Evolutionary conservation across 2,888 invertebrate species (phyloP), one percentile per base, ranked within the genome.

Genomic region (Macropis europaea): DNA sequence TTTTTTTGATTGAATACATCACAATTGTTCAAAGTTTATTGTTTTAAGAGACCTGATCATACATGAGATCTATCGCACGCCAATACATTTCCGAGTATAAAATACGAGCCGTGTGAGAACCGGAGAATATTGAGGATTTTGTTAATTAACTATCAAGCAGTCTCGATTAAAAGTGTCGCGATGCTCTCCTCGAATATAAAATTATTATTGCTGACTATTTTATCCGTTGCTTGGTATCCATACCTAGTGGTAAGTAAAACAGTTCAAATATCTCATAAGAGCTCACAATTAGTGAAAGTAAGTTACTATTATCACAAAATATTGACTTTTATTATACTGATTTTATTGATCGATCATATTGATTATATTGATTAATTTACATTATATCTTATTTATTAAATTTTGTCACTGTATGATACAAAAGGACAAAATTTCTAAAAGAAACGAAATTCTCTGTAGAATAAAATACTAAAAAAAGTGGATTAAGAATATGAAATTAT

Each of bases 21-120:
- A 22, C 19, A 11, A 64, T 61, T 45, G 28, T 52, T 40, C 11
- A 32, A 4, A 30, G 11, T 42, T 40, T 47, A 48, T 70, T 59
- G 24, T 59, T 22, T 13, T 15, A 15, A 30, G 13, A 22, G 24
- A 13, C 7, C 28, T 34, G 40, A 53, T 62, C 19, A 11, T 2
- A 19, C 17, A 9, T 9, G 22, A 32, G 26, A 4, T 13, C 13
- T 6, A 53, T n/a, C 11, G 2, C n/a, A 38, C 26, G 22, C 45
- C 2, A 11, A n/a, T 13, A 17, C 22, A 0, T 28, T 47, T 7
- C 4, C 9, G 13, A 13, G 45, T 68, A 53, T 70, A 70, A 67
- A n/a, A 67, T 59, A 53, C 40, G 22, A 45, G 13, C 4, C 6
- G 2, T 0, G 13, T 7, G 3, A 5, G 6, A 7, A 2, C 2